phyloP scores from a whole-genome alignment of 2,113 vertebrate genomes.

The Leptobrachium ailaonicum region DNA sequence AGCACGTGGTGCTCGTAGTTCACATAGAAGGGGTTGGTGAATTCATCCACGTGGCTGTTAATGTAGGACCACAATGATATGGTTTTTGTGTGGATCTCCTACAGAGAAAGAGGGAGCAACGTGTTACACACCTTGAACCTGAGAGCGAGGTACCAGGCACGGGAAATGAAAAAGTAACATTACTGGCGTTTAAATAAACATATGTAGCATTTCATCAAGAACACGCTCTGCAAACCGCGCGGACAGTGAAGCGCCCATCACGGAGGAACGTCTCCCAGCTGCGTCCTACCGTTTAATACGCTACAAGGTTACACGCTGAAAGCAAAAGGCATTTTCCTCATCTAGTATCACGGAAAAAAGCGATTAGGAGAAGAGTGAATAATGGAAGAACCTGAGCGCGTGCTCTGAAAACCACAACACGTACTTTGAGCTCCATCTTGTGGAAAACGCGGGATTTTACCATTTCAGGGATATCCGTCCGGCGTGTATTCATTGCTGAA shows the following conservation, averaged over 20 bases:
- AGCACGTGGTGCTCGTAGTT: slow-evolving; percentile 90
- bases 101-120: slow-evolving; percentile 3
- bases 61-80: slow-evolving; percentile 91
- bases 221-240: not conserved
- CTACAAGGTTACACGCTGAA: not conserved
- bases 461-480: too few relatives aligned
- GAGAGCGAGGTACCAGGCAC: too few relatives aligned
- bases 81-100: slow-evolving; percentile 83
- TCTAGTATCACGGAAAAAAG: slow-evolving; percentile 6
- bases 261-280: not conserved
- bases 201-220: not conserved
- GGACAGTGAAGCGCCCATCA: not conserved
- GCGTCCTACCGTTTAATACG: not conserved
- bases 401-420: slow-evolving; percentile 34
- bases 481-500: too few relatives aligned
- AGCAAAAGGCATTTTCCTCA: not conserved
- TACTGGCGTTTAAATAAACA: not conserved
- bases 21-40: slow-evolving; percentile 92
- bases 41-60: slow-evolving; percentile 92
- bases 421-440: slow-evolving; percentile 64
- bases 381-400: slow-evolving; percentile 22
- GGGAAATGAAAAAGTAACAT: too few relatives aligned
- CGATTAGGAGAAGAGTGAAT: slow-evolving; percentile 7
- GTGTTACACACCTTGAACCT: too few relatives aligned
- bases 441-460: slow-evolving; percentile 46